Evolutionary conservation across 2,113 vertebrate genomes (phyloP).

Genomic region (Phocoena sinus): DNA sequence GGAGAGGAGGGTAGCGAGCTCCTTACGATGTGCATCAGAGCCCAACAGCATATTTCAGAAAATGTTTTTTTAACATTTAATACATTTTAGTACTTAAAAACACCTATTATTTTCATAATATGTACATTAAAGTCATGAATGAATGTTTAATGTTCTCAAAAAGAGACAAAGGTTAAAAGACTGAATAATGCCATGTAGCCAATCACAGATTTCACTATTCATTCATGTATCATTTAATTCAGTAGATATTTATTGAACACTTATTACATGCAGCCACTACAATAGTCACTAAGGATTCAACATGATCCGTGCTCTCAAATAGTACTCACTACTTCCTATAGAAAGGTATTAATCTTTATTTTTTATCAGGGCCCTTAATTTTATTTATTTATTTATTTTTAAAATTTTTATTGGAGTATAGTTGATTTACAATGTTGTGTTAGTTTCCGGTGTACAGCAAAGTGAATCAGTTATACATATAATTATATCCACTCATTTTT

Average conservation of each 20-base stretch:
- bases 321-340: background rate
- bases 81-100: background rate
- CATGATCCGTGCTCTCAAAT: background rate
- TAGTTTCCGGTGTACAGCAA: no score
- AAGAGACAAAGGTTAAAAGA: background rate
- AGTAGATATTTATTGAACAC: background rate
- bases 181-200: background rate
- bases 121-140: background rate
- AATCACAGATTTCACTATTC: background rate
- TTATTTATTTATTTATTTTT: no score
- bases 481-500: no score
- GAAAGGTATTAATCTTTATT: background rate
- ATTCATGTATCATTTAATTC: background rate
- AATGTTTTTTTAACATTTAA: background rate
- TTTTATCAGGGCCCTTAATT: no score
- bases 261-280: background rate
- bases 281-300: background rate
- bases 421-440: no score
- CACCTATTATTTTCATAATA: background rate
- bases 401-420: no score
- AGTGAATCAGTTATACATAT: no score
- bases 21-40: background rate
- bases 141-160: background rate
- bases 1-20: background rate
- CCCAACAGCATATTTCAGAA: background rate